These are phyloP conservation scores for Caenorhabditis uteleia DNA, from an alignment of 2,888 invertebrate species.

Conservation along the genomic window DNA sequence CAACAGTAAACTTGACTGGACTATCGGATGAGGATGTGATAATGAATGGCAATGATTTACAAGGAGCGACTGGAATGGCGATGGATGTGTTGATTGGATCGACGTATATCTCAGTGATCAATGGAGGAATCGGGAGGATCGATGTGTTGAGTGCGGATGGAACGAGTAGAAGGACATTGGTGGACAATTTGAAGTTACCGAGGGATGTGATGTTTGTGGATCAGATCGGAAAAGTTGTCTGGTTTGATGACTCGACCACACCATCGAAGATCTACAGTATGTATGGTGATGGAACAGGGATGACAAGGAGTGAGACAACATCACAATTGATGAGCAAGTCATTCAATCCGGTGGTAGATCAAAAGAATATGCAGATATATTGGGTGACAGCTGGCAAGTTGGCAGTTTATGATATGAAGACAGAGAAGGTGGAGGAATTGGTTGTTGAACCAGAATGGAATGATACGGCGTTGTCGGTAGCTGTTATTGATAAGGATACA, in stretches of 20 bases:
- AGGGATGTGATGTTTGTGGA: constrained; percentile 16
- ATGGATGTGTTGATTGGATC: constrained; percentile 20
- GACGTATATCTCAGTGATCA: constrained; percentile 12
- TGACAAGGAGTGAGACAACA: constrained; percentile 6
- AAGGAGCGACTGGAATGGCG: constrained; percentile 21
- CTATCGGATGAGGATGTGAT: constrained; percentile 10
- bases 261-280: constrained; percentile 14
- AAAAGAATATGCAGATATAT: constrained; percentile 6
- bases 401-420: constrained; percentile 7
- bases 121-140: constrained; percentile 10
- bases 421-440: no score
- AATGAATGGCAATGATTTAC: constrained; percentile 11
- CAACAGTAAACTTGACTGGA: constrained; percentile 13
- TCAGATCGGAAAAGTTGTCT: constrained; percentile 7
- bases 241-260: constrained; percentile 16
- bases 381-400: constrained; percentile 18
- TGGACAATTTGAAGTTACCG: constrained; percentile 1
- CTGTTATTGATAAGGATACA: no score
- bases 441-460: no score
- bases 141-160: constrained; percentile 23
- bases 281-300: constrained; percentile 2
- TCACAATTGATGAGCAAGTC: no score
- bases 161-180: constrained; percentile 3
- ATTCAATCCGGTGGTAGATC: constrained; percentile 19
- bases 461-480: no score